Base-by-base conservation (phyloP, 2,797 vertebrate genomes). In the Psittacula derbiana region DNA sequence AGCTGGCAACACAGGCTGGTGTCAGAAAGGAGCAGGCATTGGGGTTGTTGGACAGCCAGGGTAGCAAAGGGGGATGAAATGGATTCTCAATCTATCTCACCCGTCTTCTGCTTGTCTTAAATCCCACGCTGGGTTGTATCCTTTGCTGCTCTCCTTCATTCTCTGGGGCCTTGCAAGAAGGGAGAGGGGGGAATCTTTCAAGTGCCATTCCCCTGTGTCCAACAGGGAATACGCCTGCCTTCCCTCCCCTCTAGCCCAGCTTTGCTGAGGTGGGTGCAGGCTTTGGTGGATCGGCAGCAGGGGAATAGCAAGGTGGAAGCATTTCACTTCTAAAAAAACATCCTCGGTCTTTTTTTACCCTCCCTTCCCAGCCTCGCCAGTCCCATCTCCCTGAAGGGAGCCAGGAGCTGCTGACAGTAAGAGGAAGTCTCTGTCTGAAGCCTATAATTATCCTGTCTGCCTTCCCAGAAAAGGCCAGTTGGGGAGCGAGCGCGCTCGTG, bases 371-470 rank as follows among this genome's bases (percentile, higher is more conserved):
- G 74, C 95, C 90, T 88, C 91, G 80, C 90, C 71, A 83, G 89
- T 70, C 79, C 91, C 19, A 3, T 94, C 93, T 94, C 88, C 93
- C 92, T 75, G 89, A 80, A 92, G 93, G 91, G 89, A 95, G 91
- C 95, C 86, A 66, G 80, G 91, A 96, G 92, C 90, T 92, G 85
- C 91, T 94, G 91, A 94, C 96, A 96, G 95, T 90, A 16, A 95
- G 88, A 96, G 96, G 95, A 95, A 95, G 86, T 94, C 89, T 95
- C 91, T 67, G 79, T 91, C 94, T 94, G 86, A 94, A 91, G 94
- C 80, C 96, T 96, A 91, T 96, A 97, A 97, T 97, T 97, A 97
- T 97, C 96, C 95, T 94, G 95, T 96, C 96, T 96, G 93, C 91
- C 94, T 97, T 94, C 93, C 94, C 95, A 93, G 92, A 89, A 94